A percentile compares a stretch with the other conserved stretches of the same genome.
Conservation (phyloP, 2,113 vertebrate species). For the Nestor notabilis region DNA sequence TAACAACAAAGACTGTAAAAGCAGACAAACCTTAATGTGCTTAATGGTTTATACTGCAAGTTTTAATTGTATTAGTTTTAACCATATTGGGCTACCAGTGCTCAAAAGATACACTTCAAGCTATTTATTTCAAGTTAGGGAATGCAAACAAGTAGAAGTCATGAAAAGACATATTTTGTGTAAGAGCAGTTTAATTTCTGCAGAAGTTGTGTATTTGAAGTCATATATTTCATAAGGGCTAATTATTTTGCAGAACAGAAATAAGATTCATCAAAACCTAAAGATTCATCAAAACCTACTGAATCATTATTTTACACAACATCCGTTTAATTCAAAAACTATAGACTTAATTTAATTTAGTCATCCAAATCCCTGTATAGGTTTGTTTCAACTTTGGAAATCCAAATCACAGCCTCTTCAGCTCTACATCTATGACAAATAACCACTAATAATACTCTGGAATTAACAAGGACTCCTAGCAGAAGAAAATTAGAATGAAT, state of each 20-base stretch:
- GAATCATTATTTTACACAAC: not conserved
- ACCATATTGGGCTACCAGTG: not conserved
- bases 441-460: not conserved
- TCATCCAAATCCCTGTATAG: not conserved
- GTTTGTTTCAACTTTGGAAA: not conserved
- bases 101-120: not conserved
- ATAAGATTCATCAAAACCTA: not conserved
- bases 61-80: not conserved
- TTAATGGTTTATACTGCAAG: not conserved
- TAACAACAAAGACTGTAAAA: not conserved
- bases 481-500: not conserved
- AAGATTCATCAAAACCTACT: not conserved
- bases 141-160: not conserved
- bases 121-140: not conserved
- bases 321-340: not conserved
- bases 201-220: not conserved
- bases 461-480: not conserved
- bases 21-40: not conserved
- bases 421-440: not conserved
- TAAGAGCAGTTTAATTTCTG: not conserved
- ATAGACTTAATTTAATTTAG: not conserved
- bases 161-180: not conserved
- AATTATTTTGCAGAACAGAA: not conserved
- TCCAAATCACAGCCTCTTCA: not conserved
- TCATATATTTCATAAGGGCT: not conserved